A percentile compares a stretch with the other conserved stretches of the same genome.
These are phyloP conservation scores for Coenobita brevimanus DNA, from an alignment of 1,140 invertebrate species.

Conservation along the genomic window DNA sequence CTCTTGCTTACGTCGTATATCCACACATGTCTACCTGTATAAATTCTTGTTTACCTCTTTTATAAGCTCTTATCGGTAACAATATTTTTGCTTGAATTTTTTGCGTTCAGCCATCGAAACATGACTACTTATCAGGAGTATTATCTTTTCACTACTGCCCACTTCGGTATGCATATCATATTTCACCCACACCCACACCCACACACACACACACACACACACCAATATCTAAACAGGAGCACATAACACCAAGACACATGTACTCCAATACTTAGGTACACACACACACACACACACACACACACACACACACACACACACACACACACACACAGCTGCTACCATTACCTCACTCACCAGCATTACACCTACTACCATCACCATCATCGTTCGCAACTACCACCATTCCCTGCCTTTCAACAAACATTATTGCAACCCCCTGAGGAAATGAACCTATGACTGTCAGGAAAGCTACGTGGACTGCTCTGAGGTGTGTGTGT, in stretches of 20 bases:
- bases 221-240: too few relatives aligned
- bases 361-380: background rate
- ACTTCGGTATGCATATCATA: too few relatives aligned
- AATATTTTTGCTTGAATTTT: too few relatives aligned
- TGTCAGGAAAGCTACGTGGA: background rate
- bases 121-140: too few relatives aligned
- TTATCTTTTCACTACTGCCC: too few relatives aligned
- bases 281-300: constrained; percentile 23
- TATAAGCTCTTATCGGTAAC: too few relatives aligned
- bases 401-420: background rate
- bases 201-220: background rate
- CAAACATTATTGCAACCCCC: background rate
- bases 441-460: background rate
- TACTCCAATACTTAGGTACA: background rate
- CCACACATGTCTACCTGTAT: too few relatives aligned
- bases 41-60: too few relatives aligned
- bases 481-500: too few relatives aligned
- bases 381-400: background rate
- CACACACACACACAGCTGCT: constrained; percentile 26
- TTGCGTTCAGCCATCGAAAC: too few relatives aligned
- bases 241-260: background rate
- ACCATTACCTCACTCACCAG: background rate
- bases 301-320: constrained; percentile 21
- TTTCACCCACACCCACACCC: too few relatives aligned
- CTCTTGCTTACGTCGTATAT: too few relatives aligned